phyloP scores from a whole-genome alignment of 2,797 vertebrate species.

The Gymnocypris eckloni region DNA sequence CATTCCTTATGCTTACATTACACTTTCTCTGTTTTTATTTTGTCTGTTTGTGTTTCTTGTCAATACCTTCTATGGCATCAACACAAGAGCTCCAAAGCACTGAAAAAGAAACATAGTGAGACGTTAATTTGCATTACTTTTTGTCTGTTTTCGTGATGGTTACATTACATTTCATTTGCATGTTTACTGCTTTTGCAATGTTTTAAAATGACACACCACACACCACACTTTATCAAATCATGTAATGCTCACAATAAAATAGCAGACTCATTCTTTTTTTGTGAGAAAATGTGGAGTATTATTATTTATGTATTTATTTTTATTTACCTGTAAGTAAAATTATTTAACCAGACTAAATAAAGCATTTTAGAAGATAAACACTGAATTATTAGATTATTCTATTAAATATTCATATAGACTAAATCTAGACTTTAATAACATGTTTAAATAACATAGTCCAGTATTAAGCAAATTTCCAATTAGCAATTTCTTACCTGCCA shows the following conservation, averaged over 20 bases:
- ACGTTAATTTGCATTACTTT: neutral
- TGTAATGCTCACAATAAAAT: neutral
- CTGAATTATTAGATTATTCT: neutral
- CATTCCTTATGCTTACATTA: neutral
- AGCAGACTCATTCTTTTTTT: neutral
- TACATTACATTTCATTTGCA: no score
- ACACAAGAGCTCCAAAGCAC: neutral
- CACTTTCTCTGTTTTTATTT: neutral
- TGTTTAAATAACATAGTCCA: neutral
- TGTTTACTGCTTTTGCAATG: neutral
- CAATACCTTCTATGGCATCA: neutral
- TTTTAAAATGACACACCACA: neutral
- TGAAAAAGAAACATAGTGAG: neutral
- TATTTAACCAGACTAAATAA: neutral
- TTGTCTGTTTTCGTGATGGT: neutral
- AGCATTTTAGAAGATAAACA: neutral
- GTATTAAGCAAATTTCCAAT: no score
- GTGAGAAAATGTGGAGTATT: neutral
- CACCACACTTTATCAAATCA: neutral
- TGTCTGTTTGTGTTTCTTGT: neutral
- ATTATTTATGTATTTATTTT: no score
- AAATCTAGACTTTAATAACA: no score
- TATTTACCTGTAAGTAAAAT: no score
- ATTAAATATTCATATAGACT: neutral
- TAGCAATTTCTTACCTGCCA: conserved; percentile 51